Conservation (phyloP, 1,140 invertebrate genomes). For the Acyrthosiphon pisum region DNA sequence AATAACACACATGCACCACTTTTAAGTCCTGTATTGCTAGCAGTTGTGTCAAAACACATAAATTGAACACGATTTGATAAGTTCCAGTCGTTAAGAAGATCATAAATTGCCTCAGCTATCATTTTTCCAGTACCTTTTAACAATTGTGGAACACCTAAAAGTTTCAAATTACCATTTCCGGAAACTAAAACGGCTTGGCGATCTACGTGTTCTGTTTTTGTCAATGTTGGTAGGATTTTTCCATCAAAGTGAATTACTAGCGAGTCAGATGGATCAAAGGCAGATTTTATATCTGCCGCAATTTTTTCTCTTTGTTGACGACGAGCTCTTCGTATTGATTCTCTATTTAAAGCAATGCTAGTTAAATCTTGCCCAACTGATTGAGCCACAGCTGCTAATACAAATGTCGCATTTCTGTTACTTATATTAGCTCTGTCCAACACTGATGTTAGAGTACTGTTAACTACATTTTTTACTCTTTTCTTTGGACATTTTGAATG, state of each 20-base stretch:
- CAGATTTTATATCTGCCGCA: background rate
- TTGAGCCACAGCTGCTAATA: background rate
- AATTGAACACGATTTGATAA: too few species aligned
- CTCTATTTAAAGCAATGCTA: constrained; percentile 11
- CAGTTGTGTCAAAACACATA: too few species aligned
- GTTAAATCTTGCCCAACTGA: background rate
- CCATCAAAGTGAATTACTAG: background rate
- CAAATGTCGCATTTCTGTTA: background rate
- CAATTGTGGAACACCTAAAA: too few species aligned
- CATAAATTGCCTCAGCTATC: too few species aligned
- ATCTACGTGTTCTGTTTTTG: background rate
- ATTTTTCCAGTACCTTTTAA: too few species aligned
- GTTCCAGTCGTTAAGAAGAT: too few species aligned
- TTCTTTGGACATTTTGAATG: background rate
- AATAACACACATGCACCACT: too few species aligned
- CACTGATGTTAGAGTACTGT: background rate
- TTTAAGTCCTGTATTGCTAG: too few species aligned
- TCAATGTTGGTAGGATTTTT: background rate
- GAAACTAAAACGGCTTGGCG: too few species aligned
- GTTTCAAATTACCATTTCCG: too few species aligned
- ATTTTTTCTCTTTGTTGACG: background rate
- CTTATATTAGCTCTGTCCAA: background rate
- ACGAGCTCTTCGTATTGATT: background rate
- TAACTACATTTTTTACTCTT: background rate
- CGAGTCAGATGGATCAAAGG: background rate